Percentiles rank a stretch among this genome's conserved stretches.
These are phyloP conservation scores for Nesoenas mayeri DNA, from an alignment of 2,113 vertebrate species.

Conservation along the genomic window DNA sequence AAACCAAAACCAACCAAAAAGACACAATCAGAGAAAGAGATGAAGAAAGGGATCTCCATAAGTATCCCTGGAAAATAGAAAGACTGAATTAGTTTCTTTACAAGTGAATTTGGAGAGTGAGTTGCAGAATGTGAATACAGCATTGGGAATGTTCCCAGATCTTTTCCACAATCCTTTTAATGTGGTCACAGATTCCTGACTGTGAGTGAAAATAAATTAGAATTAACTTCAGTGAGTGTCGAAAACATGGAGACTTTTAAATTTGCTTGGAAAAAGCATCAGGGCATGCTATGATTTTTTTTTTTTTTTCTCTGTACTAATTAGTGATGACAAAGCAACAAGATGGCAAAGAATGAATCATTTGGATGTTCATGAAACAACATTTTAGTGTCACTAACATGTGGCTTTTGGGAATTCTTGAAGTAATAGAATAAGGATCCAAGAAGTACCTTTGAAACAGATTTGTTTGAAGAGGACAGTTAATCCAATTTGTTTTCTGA, in stretches of 20 bases:
- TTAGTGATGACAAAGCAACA: constrained; percentile 58
- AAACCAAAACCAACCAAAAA: too few relatives aligned
- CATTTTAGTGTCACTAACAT: constrained; percentile 20
- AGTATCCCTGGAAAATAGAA: not conserved
- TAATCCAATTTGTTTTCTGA: not conserved
- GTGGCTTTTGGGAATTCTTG: constrained; percentile 36
- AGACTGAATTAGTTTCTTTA: not conserved
- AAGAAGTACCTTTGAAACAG: not conserved
- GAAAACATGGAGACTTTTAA: constrained; percentile 49
- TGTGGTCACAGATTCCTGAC: constrained; percentile 58
- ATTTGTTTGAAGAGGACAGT: not conserved
- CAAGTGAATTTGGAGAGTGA: not conserved
- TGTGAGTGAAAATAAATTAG: constrained; percentile 49
- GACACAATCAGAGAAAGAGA: not conserved
- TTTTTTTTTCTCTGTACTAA: constrained; percentile 42
- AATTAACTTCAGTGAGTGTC: constrained; percentile 47
- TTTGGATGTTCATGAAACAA: constrained; percentile 11
- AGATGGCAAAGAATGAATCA: constrained; percentile 56
- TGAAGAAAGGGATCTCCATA: not conserved
- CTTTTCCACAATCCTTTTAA: constrained; percentile 42
- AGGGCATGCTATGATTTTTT: not conserved
- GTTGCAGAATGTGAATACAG: constrained; percentile 46
- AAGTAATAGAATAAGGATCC: not conserved
- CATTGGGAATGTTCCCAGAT: constrained; percentile 23
- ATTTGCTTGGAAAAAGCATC: constrained; percentile 49